A percentile compares a stretch with the other conserved stretches of the same genome.
phyloP scores from a whole-genome alignment of 2,113 vertebrate genomes.

The Glaucidium brasilianum region DNA sequence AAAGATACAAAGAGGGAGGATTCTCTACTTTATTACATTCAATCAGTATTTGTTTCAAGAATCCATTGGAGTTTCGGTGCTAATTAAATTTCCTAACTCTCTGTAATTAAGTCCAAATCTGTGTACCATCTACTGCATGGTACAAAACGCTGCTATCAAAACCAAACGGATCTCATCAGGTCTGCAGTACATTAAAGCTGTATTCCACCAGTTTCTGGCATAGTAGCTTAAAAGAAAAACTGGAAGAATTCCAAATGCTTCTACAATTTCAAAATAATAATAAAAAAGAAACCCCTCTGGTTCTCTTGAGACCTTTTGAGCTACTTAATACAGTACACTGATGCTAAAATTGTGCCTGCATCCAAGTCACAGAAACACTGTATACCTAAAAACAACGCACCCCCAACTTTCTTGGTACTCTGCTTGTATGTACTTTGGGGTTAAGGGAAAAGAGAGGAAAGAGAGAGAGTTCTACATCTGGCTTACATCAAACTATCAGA shows the following conservation, averaged over 20 bases:
- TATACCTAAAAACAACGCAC: background rate
- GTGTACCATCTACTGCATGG: background rate
- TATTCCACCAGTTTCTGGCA: conserved; percentile 61
- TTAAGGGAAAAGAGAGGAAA: conserved; percentile 46
- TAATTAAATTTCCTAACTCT: conserved; percentile 35
- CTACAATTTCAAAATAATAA: conserved; percentile 70
- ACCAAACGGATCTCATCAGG: conserved; percentile 61
- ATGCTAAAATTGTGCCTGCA: conserved; percentile 38
- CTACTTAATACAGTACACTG: conserved; percentile 63
- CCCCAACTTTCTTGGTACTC: background rate
- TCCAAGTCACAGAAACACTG: conserved; percentile 35
- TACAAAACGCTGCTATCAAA: conserved; percentile 33
- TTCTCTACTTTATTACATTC: conserved; percentile 39
- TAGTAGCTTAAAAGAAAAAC: conserved; percentile 53
- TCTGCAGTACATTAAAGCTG: conserved; percentile 45
- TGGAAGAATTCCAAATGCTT: conserved; percentile 55
- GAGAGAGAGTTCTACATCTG: conserved; percentile 58
- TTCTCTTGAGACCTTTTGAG: conserved; percentile 60
- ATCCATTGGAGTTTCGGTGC: background rate
- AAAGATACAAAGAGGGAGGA: conserved; percentile 29
- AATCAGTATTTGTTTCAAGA: conserved; percentile 16
- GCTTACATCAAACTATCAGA: conserved; percentile 69
- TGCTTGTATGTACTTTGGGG: background rate
- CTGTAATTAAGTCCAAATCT: conserved; percentile 27
- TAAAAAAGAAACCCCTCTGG: conserved; percentile 60